These are phyloP conservation scores for Poliocrania exsul DNA, from an alignment of 2,797 vertebrate genomes.

Conservation along the genomic window DNA sequence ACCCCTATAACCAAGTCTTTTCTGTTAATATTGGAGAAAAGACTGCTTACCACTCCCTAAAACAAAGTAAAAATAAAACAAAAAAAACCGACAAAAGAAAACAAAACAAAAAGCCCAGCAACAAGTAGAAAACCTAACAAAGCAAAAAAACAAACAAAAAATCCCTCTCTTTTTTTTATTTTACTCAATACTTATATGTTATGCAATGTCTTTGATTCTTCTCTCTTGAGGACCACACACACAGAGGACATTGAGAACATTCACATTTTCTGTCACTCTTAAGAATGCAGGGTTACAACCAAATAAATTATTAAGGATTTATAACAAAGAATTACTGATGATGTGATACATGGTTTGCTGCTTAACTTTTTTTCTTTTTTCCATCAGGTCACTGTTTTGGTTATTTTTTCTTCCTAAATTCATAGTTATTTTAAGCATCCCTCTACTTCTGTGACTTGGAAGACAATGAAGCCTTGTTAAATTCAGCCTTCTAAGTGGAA, in stretches of 20 bases:
- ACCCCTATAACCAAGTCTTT: neutral
- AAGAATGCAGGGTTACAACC: neutral
- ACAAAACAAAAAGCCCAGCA: neutral
- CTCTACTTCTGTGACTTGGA: neutral
- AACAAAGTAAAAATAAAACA: neutral
- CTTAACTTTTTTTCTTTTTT: neutral
- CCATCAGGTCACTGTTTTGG: neutral
- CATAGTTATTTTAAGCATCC: neutral
- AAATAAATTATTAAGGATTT: neutral
- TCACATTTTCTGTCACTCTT: neutral
- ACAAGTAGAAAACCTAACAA: neutral
- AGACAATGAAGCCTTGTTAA: neutral
- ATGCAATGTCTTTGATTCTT: neutral
- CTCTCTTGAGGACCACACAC: neutral
- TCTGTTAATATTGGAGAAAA: neutral
- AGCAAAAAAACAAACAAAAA: neutral
- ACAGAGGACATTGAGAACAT: neutral
- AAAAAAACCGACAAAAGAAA: accelerated
- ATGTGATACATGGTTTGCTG: neutral
- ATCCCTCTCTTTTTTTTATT: neutral
- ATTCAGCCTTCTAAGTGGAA: neutral
- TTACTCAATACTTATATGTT: neutral
- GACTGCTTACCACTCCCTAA: neutral
- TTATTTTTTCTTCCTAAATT: neutral
- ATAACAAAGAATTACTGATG: neutral